Percentiles rank a stretch among this genome's conserved stretches.
These are phyloP conservation scores for Aspidiotus destructor DNA, from an alignment of 2,888 invertebrate species.

Conservation along the genomic window DNA sequence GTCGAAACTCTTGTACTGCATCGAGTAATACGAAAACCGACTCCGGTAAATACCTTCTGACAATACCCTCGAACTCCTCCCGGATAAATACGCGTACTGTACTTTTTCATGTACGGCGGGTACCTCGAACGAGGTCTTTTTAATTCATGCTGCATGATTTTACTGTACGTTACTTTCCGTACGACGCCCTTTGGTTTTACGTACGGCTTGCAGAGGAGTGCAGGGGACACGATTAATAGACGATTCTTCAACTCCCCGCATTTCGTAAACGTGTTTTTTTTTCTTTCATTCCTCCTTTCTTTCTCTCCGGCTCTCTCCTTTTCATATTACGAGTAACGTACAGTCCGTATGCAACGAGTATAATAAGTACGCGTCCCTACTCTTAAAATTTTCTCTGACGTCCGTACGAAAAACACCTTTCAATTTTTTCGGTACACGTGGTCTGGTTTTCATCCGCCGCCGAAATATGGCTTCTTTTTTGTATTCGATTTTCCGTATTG, in stretches of 20 bases:
- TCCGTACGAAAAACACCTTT: constrained; percentile 23
- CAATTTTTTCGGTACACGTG: constrained; percentile 26
- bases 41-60: constrained; percentile 27
- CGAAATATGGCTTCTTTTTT: constrained; percentile 19
- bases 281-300: not conserved
- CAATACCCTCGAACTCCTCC: constrained; percentile 10
- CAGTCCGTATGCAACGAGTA: not conserved
- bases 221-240: constrained; percentile 26
- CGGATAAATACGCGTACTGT: constrained; percentile 10
- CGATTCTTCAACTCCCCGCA: constrained; percentile 6
- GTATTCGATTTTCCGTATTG: constrained; percentile 1
- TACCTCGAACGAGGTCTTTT: not conserved
- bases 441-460: constrained; percentile 8
- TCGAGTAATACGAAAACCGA: constrained; percentile 23
- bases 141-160: constrained; percentile 31
- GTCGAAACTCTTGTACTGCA: constrained; percentile 13
- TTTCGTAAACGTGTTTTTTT: constrained; percentile 24
- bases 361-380: constrained; percentile 20
- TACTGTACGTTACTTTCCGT: constrained; percentile 27
- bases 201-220: not conserved
- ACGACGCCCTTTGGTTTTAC: constrained; percentile 26
- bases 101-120: not conserved
- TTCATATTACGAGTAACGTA: not conserved
- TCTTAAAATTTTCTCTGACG: constrained; percentile 22
- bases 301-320: not conserved